phyloP scores from a whole-genome alignment of 2,888 invertebrate genomes.

The Dicycla oo region DNA sequence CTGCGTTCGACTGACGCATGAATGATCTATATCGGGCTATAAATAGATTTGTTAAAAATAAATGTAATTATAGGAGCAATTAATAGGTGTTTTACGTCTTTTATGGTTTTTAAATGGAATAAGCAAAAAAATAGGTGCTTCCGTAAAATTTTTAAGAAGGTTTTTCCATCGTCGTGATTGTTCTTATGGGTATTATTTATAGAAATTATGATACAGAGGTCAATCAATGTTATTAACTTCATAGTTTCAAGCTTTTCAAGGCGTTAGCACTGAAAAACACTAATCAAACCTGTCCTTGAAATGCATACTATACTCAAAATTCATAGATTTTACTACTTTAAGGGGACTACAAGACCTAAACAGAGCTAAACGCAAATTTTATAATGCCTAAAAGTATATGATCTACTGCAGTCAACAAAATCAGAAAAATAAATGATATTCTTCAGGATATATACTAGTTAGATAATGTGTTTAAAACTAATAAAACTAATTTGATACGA shows the following conservation, averaged over 20 bases:
- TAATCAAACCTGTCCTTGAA: not conserved
- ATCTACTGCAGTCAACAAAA: no score
- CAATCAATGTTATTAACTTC: not conserved
- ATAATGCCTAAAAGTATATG: no score
- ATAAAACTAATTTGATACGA: no score
- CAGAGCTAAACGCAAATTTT: no score
- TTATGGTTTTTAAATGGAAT: not conserved
- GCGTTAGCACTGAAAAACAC: not conserved
- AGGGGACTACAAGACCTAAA: no score
- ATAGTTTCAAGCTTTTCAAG: not conserved
- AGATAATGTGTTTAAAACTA: no score
- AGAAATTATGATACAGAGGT: not conserved
- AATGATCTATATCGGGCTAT: constrained; percentile 61
- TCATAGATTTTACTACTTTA: not conserved
- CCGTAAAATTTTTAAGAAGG: not conserved
- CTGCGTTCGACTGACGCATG: constrained; percentile 72
- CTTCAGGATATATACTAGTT: no score
- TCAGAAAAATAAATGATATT: no score
- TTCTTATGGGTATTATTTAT: not conserved
- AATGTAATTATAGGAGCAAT: not conserved
- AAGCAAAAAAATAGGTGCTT: not conserved
- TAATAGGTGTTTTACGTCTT: not conserved
- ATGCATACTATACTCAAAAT: not conserved
- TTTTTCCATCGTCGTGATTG: not conserved
- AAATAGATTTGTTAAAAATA: constrained; percentile 40